Base-by-base conservation (phyloP, 2,113 vertebrate genomes). In the Alectura lathami region DNA sequence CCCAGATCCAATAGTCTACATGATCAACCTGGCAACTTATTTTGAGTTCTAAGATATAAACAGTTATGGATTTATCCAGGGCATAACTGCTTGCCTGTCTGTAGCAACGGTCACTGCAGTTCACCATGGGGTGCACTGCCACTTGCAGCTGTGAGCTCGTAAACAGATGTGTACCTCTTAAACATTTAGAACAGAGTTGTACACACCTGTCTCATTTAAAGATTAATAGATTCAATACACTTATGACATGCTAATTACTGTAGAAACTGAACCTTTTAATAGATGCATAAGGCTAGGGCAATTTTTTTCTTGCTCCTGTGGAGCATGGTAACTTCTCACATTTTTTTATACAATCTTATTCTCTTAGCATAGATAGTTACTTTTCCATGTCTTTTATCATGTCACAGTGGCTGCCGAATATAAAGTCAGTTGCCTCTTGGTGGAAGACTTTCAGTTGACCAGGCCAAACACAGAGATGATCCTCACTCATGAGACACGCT, bases 371-470 rank as follows among this genome's bases (percentile, higher is more conserved):
- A 54, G 17, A 60, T 42, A 4, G 1, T 11, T 91, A 30, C 80
- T 86, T 93, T 91, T 92, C 83, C 80, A 11, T 26, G 27, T 75
- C 56, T 95, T 78, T 88, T 48, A 54, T 78, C 83, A 60, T 5
- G 36, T 72, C 88, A 82, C 7, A 23, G 6, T 8, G 7, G 30
- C 53, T 92, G 94, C 69, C 92, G 91, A 67, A 68, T 50, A 56
- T 48, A 42, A 34, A n/a, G 60, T 51, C 38, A 75, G 38, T 36
- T 11, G 3, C 15, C 5, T 78, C 86, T 91, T 72, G 50, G 86
- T 64, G 47, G 77, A 51, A 93, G 38, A 86, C 68, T 93, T 96
- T 95, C 62, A 89, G 27, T 62, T 87, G 48, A 68, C 56, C 60
- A 68, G n/a, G 56, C 73, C 94, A 96, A 81, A 56, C 4, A 10